Percentiles rank a stretch among this genome's conserved stretches.
Evolutionary conservation across 2,113 vertebrate species (phyloP).

Genomic region (Myanophis thanlyinensis): DNA sequence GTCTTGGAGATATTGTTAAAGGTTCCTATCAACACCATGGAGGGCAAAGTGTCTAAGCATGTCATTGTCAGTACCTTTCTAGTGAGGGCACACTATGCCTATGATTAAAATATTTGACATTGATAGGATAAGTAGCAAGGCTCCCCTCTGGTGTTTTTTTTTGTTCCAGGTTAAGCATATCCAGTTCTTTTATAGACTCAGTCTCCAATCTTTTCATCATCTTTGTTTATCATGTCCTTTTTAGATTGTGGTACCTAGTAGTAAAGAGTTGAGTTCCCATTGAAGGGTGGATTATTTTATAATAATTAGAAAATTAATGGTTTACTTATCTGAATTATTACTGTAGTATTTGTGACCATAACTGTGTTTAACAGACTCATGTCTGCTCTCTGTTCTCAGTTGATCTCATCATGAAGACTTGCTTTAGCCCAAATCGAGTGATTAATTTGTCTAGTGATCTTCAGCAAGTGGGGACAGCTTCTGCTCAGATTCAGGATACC

Average conservation of each 20-base stretch:
- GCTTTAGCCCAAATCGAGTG: slow-evolving; percentile 80
- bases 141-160: not conserved
- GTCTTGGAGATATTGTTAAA: not conserved
- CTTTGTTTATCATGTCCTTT: not conserved
- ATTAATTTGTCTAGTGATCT: slow-evolving; percentile 95
- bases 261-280: not conserved
- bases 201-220: not conserved
- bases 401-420: slow-evolving; percentile 93
- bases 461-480: slow-evolving; percentile 87
- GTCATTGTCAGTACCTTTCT: not conserved
- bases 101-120: not conserved
- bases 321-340: not conserved
- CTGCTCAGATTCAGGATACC: slow-evolving; percentile 89
- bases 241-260: not conserved
- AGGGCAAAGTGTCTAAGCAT: not conserved
- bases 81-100: not conserved
- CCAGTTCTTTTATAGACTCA: not conserved
- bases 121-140: not conserved
- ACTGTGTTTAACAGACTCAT: slow-evolving; percentile 1
- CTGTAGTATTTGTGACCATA: not conserved
- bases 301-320: not conserved
- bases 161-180: not conserved
- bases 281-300: not conserved
- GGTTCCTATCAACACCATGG: not conserved
- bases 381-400: slow-evolving; percentile 67